Evolutionary conservation across 2,888 invertebrate genomes (phyloP).

Genomic region (Athalia rosae): DNA sequence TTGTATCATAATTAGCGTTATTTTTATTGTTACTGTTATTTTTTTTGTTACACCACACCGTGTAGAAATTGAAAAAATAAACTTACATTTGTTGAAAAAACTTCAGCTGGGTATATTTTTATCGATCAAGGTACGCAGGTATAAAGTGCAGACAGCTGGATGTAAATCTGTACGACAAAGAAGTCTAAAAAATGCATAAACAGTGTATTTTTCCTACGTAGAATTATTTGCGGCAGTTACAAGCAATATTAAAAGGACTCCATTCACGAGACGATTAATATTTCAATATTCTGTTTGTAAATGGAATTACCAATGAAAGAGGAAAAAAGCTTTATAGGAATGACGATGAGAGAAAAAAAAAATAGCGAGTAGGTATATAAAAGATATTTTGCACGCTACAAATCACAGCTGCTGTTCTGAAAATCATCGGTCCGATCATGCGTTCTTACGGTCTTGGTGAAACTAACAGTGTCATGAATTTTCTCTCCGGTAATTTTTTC

Average conservation of each 20-base stretch:
- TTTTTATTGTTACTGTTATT: no score
- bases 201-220: neutral
- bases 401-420: no score
- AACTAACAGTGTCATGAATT: slow-evolving; percentile 53
- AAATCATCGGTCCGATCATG: slow-evolving; percentile 47
- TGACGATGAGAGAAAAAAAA: neutral
- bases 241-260: neutral
- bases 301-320: neutral
- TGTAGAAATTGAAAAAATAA: no score
- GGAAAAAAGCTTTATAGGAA: no score
- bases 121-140: no score
- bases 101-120: no score
- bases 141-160: no score
- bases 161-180: neutral
- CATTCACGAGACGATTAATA: neutral
- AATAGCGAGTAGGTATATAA: neutral
- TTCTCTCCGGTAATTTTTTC: slow-evolving; percentile 55
- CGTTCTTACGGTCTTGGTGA: slow-evolving; percentile 53
- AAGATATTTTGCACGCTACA: no score
- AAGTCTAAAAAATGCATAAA: slow-evolving; percentile 24
- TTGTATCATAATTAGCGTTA: no score
- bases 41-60: no score
- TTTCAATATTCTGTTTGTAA: slow-evolving; percentile 14
- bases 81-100: no score
- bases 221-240: neutral